Evolutionary conservation across 2,888 invertebrate genomes (phyloP).

Genomic region (Dolichomitus sp.): DNA sequence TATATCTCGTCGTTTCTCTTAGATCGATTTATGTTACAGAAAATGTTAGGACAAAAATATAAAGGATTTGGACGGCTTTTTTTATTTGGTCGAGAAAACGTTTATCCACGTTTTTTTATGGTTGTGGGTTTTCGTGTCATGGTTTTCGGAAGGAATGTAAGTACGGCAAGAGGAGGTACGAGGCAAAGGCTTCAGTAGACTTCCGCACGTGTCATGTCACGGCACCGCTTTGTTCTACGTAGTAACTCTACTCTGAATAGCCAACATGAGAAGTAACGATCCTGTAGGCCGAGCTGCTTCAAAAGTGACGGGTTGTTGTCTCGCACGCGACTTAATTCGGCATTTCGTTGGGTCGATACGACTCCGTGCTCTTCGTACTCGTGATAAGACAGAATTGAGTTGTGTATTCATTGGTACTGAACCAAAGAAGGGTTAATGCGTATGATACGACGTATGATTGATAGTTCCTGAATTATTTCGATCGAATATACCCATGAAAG

Average conservation of each 20-base stretch:
- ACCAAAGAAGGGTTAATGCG: background rate
- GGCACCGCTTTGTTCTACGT: background rate
- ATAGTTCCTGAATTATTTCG: slow-evolving; percentile 1
- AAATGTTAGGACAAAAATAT: background rate
- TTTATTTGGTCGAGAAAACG: background rate
- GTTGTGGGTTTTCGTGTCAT: slow-evolving; percentile 1
- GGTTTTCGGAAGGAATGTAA: background rate
- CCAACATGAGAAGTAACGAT: slow-evolving; percentile 15
- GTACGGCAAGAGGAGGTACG: background rate
- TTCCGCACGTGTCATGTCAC: slow-evolving; percentile 16
- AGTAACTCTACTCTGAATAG: slow-evolving; percentile 2
- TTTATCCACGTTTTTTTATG: background rate
- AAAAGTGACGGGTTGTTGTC: slow-evolving; percentile 6
- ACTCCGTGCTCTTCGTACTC: background rate
- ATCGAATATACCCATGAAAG: background rate
- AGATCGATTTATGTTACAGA: background rate
- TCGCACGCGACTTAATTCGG: slow-evolving; percentile 26
- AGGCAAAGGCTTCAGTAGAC: too few species aligned
- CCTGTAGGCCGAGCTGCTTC: background rate
- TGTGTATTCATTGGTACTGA: background rate
- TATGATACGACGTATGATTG: background rate
- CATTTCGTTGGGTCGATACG: slow-evolving; percentile 21
- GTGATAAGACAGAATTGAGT: slow-evolving; percentile 15
- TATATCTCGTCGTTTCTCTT: background rate
- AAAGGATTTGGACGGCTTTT: background rate